These are phyloP conservation scores for Isichthys henryi DNA, from an alignment of 2,113 vertebrate species.

Conservation along the genomic window DNA sequence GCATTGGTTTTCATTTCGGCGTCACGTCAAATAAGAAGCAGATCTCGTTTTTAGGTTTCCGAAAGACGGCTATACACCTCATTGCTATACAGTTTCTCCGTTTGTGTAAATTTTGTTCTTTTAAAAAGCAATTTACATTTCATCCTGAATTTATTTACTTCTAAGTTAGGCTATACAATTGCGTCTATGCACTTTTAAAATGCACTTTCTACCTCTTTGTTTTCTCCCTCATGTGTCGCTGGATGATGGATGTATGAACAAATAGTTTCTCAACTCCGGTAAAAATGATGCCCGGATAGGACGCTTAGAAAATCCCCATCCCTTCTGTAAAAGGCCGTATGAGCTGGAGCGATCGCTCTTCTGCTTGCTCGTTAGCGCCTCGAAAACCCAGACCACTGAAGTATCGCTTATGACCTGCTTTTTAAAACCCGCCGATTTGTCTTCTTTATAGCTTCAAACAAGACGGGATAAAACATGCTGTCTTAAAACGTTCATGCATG, in stretches of 20 bases:
- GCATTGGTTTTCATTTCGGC: background rate
- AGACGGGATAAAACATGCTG: background rate
- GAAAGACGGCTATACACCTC: no score
- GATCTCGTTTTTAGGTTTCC: background rate
- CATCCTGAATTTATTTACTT: background rate
- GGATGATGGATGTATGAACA: background rate
- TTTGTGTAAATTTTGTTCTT: background rate
- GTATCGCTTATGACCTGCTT: background rate
- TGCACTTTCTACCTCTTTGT: background rate
- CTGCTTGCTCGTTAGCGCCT: background rate
- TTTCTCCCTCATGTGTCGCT: background rate
- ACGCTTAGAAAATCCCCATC: background rate
- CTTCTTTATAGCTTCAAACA: background rate
- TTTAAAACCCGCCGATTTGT: background rate
- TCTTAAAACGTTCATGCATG: background rate
- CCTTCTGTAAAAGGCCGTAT: background rate
- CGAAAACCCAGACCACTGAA: background rate
- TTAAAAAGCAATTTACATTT: background rate
- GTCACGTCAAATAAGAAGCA: background rate
- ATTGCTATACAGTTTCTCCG: background rate
- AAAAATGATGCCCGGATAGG: background rate
- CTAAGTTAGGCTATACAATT: background rate
- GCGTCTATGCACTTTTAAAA: background rate
- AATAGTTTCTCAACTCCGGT: background rate
- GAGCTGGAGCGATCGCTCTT: background rate